Conservation (phyloP, 2,797 vertebrate genomes). For the Merluccius polli region DNA sequence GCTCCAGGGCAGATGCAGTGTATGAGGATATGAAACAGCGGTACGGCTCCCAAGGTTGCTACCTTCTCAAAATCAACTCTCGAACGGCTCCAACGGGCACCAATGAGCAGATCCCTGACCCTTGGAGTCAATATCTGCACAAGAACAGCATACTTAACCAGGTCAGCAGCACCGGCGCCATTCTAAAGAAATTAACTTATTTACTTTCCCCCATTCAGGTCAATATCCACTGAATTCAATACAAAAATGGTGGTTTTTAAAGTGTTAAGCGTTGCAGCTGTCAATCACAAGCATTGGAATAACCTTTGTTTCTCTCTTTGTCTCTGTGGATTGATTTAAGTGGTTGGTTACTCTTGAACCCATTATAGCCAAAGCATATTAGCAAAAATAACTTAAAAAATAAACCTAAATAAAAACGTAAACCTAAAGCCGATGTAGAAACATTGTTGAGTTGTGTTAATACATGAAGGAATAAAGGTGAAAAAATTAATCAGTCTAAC, state of each 20-base stretch:
- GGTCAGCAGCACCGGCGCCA: constrained; percentile 59
- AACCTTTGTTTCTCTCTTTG: background rate
- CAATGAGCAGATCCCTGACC: constrained; percentile 96
- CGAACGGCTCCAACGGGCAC: constrained; percentile 74
- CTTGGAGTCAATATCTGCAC: constrained; percentile 97
- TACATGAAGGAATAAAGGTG: background rate
- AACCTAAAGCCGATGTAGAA: background rate
- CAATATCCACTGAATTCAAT: background rate
- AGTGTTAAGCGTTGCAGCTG: background rate
- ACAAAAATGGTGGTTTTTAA: background rate
- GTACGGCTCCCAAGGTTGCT: constrained; percentile 93
- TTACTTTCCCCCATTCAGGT: background rate
- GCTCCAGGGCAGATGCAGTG: constrained; percentile 84
- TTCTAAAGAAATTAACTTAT: background rate
- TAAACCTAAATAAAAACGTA: background rate
- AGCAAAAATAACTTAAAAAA: no score
- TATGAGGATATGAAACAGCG: constrained; percentile 99
- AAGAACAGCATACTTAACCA: constrained; percentile 82
- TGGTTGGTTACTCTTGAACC: background rate
- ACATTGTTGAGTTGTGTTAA: background rate
- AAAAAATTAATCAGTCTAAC: background rate
- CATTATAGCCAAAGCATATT: no score
- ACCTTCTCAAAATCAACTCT: constrained; percentile 96
- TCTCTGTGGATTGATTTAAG: background rate
- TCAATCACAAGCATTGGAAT: background rate